Conservation (phyloP, 2,797 vertebrate genomes). For the Apogon hyalosoma region DNA sequence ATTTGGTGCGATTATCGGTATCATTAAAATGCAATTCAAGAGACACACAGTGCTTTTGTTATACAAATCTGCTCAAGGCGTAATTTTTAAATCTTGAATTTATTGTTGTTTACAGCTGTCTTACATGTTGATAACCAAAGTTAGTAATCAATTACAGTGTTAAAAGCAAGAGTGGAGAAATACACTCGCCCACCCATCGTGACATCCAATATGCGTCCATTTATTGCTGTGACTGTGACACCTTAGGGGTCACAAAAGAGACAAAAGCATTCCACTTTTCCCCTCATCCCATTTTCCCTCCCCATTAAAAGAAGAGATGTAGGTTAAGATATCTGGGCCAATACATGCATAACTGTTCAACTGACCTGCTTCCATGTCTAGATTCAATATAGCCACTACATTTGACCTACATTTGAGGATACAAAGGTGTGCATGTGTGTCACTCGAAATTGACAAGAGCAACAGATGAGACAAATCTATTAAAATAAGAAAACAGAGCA, state of each 20-base stretch:
- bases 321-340: conserved; percentile 68
- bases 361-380: conserved; percentile 64
- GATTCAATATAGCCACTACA: conserved; percentile 32
- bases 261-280: conserved; percentile 35
- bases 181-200: neutral
- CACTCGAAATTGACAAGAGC: conserved; percentile 31
- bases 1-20: neutral
- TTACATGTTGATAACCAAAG: neutral
- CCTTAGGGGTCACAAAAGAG: conserved; percentile 11
- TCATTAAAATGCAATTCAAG: conserved; percentile 6
- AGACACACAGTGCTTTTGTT: neutral
- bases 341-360: conserved; percentile 61
- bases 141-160: neutral
- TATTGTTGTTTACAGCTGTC: neutral
- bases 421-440: conserved; percentile 48
- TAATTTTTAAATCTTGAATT: neutral
- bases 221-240: conserved; percentile 33
- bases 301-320: conserved; percentile 45
- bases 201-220: conserved; percentile 32
- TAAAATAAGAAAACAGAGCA: conserved; percentile 27
- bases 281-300: conserved; percentile 25
- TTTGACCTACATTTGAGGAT: conserved; percentile 67
- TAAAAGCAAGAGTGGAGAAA: conserved; percentile 21
- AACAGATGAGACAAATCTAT: conserved; percentile 6
- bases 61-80: neutral